A percentile compares a stretch with the other conserved stretches of the same genome.
Conservation (phyloP, 2,888 invertebrate genomes). For the Yponomeuta evonymella region DNA sequence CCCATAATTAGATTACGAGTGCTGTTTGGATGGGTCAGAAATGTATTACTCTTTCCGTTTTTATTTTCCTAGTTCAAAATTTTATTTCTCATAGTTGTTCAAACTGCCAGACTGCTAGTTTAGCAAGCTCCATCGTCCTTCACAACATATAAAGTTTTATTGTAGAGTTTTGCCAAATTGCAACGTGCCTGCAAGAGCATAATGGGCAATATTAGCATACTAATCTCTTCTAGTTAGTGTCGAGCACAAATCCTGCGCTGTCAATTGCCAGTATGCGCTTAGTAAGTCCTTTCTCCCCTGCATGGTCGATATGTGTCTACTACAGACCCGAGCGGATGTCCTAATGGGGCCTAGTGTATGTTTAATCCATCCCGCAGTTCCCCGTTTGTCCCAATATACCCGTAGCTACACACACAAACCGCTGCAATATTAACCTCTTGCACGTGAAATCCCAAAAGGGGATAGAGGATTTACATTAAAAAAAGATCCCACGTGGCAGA, state of each 20-base stretch:
- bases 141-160: constrained; percentile 48
- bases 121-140: constrained; percentile 63
- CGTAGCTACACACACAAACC: constrained; percentile 14
- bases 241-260: constrained; percentile 50
- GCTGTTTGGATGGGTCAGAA: constrained; percentile 74
- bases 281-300: constrained; percentile 60
- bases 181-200: constrained; percentile 50
- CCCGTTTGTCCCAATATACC: not conserved
- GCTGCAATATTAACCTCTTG: constrained; percentile 27
- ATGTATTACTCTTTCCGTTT: constrained; percentile 33
- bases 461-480: constrained; percentile 48
- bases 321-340: not conserved
- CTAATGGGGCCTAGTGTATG: constrained; percentile 12
- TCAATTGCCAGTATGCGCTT: constrained; percentile 39
- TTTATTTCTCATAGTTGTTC: constrained; percentile 58
- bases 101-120: constrained; percentile 55
- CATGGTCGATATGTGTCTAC: constrained; percentile 26
- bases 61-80: constrained; percentile 50
- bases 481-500: not conserved
- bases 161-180: constrained; percentile 57
- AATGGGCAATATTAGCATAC: constrained; percentile 64
- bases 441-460: constrained; percentile 32
- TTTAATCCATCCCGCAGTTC: constrained; percentile 9
- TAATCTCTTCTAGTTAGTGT: constrained; percentile 68
- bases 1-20: constrained; percentile 48